A percentile compares a stretch with the other conserved stretches of the same genome.
phyloP scores from a whole-genome alignment of 92 coral and sea anemone species.

The Siderastrea radians region DNA sequence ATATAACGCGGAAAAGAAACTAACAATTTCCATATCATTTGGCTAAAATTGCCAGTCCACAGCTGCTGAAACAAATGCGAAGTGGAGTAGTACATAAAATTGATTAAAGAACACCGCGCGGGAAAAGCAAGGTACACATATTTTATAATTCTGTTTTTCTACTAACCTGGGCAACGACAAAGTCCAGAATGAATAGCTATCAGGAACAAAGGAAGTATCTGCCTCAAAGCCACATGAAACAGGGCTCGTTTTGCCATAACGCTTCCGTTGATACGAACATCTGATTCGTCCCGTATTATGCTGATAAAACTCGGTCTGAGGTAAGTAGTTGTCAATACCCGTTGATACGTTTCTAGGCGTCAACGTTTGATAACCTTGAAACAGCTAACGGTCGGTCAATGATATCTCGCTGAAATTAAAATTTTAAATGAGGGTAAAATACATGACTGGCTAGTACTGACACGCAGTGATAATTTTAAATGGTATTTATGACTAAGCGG shows the following conservation, averaged over 20 bases:
- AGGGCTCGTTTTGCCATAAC: not conserved
- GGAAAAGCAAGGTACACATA: not conserved
- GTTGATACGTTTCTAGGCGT: not conserved
- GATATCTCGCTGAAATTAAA: not conserved
- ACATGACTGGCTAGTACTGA: not conserved
- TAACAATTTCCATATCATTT: no score
- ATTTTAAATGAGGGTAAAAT: not conserved
- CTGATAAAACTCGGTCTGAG: not conserved
- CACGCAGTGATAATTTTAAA: not conserved
- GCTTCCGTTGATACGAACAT: not conserved
- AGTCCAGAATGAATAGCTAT: conserved; percentile 11
- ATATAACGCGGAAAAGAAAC: no score
- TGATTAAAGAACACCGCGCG: not conserved
- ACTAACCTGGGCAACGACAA: conserved; percentile 26
- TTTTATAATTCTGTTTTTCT: not conserved
- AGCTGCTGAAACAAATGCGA: not conserved
- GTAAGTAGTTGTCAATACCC: not conserved
- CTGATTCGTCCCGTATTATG: conserved; percentile 1
- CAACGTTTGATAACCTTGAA: not conserved
- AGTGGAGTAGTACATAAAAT: not conserved
- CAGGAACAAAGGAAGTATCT: not conserved
- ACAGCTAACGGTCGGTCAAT: not conserved
- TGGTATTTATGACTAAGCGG: not conserved
- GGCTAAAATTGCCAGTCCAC: no score
- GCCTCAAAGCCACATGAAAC: not conserved